These are phyloP conservation scores for Drosophila helvetica DNA, from an alignment of 2,888 invertebrate genomes.

Conservation along the genomic window DNA sequence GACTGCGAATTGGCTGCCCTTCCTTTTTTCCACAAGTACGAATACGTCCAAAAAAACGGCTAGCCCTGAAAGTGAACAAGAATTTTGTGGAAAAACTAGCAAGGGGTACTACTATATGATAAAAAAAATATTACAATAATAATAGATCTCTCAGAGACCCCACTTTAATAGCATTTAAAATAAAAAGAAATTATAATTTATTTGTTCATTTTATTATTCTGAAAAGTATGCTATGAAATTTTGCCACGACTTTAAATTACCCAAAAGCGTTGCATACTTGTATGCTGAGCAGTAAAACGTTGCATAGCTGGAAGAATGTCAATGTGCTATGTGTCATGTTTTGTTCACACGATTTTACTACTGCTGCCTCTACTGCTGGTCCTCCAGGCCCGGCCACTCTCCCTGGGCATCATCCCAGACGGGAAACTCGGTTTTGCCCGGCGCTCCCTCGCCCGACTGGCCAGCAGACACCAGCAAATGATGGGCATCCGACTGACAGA, in stretches of 20 bases:
- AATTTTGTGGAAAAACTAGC: no score
- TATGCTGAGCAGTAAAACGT: background rate
- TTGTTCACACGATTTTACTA: no score
- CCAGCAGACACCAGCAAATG: slow-evolving; percentile 28
- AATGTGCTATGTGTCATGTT: no score
- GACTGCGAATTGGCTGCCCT: background rate
- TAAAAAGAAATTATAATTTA: no score
- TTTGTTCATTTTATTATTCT: no score
- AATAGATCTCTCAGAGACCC: no score
- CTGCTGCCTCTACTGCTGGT: slow-evolving; percentile 7
- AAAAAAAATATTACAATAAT: no score
- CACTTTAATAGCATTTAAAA: no score
- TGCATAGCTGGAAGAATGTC: background rate
- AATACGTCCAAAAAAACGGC: no score
- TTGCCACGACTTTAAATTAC: background rate
- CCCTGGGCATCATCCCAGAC: slow-evolving; percentile 72
- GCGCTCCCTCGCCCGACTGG: slow-evolving; percentile 36
- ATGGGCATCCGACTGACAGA: slow-evolving; percentile 40
- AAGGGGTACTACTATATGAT: no score
- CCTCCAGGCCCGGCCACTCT: slow-evolving; percentile 48
- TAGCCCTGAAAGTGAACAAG: background rate
- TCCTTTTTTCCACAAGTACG: background rate
- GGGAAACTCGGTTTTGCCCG: slow-evolving; percentile 57
- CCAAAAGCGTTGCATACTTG: background rate
- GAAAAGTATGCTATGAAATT: background rate